A percentile compares a stretch with the other conserved stretches of the same genome.
phyloP scores from a whole-genome alignment of 2,888 invertebrate species.

The Amitus sp. region DNA sequence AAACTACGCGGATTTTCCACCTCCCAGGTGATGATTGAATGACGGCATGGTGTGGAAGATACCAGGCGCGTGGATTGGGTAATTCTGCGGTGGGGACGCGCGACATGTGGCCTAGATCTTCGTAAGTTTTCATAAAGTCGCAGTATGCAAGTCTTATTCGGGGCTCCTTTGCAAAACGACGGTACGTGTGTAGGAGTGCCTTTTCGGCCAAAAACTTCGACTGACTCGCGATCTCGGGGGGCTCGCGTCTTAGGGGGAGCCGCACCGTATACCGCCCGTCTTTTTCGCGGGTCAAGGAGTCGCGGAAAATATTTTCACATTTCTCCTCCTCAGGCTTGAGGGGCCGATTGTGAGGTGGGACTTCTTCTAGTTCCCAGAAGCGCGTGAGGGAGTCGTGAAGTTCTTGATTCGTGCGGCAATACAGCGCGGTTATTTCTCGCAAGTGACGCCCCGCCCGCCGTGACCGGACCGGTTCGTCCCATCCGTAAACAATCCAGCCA shows the following conservation, averaged over 20 bases:
- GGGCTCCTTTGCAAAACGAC: neutral
- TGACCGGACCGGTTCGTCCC: too few relatives aligned
- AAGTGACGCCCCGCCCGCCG: neutral
- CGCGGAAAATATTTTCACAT: neutral
- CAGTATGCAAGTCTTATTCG: too few relatives aligned
- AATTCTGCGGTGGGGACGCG: neutral
- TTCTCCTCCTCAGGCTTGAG: neutral
- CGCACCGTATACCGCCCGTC: constrained; percentile 1
- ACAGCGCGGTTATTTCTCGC: too few relatives aligned
- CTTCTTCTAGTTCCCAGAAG: constrained; percentile 9
- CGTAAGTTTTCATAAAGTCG: neutral
- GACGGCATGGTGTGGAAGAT: constrained; percentile 13
- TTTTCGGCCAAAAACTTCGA: neutral
- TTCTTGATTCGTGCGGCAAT: neutral
- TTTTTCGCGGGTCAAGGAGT: neutral
- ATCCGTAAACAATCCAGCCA: constrained; percentile 17
- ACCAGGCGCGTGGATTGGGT: neutral
- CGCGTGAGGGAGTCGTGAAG: neutral
- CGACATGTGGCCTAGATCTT: constrained; percentile 3
- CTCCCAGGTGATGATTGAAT: neutral
- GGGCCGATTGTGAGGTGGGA: neutral
- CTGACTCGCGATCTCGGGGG: neutral
- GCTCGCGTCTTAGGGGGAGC: neutral
- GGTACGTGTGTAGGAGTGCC: neutral
- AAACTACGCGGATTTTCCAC: constrained; percentile 14